These are phyloP conservation scores for Kryptolebias marmoratus DNA, from an alignment of 2,113 vertebrate genomes.

Conservation along the genomic window DNA sequence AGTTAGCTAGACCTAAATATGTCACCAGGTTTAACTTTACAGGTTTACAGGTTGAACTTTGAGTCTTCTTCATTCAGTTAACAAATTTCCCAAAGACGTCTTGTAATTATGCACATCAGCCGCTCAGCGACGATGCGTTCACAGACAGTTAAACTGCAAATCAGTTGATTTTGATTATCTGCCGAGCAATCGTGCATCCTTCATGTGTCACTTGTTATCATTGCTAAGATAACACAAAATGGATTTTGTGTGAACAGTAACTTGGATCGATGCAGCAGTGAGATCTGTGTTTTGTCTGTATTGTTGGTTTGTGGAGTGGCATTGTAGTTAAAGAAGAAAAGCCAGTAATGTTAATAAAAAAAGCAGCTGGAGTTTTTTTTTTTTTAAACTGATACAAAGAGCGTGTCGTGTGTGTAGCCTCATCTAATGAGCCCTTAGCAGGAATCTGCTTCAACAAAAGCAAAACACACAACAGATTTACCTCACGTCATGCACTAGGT, in stretches of 20 bases:
- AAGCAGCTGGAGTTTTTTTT: conserved; percentile 7
- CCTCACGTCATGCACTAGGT: not conserved
- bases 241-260: not conserved
- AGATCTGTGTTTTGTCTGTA: not conserved
- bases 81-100: no score
- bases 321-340: conserved; percentile 2
- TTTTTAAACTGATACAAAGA: not conserved
- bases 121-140: no score
- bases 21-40: no score
- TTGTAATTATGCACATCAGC: no score
- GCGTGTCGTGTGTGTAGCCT: conserved; percentile 3
- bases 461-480: not conserved
- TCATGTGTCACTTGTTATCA: no score
- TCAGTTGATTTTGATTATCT: no score
- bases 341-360: not conserved
- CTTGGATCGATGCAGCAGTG: not conserved
- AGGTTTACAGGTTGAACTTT: no score
- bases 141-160: no score
- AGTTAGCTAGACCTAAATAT: no score
- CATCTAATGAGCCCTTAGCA: not conserved
- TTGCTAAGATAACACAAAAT: not conserved
- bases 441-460: not conserved
- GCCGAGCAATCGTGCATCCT: no score
- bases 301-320: conserved; percentile 13
- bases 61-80: no score